Conservation (phyloP, 2,797 vertebrate genomes). For the Alosa sapidissima region DNA sequence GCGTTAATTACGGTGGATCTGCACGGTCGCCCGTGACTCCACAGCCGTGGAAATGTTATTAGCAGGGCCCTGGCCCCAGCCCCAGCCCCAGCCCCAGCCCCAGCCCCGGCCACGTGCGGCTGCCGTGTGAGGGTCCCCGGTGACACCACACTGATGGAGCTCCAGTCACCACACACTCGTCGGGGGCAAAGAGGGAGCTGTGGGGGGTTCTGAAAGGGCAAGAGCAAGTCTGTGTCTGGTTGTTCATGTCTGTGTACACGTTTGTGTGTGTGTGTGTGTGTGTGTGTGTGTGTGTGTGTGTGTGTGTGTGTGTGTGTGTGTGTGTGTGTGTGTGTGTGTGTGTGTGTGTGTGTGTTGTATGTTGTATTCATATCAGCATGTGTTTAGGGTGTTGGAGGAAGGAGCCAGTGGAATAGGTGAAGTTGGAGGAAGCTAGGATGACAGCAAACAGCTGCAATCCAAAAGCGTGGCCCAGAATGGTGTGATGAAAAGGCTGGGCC, state of each 20-base stretch:
- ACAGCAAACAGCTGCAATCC: conserved; percentile 13
- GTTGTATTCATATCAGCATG: background rate
- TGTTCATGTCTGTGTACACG: background rate
- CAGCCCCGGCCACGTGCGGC: background rate
- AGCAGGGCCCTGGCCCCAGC: background rate
- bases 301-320: background rate
- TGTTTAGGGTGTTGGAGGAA: background rate
- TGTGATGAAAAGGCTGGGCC: background rate
- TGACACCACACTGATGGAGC: background rate
- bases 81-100: no score
- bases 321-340: background rate
- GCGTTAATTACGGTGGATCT: conserved; percentile 71
- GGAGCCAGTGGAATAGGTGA: background rate
- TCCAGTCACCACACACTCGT: background rate
- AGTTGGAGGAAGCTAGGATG: background rate
- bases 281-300: background rate
- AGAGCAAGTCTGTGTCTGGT: background rate
- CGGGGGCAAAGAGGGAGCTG: background rate
- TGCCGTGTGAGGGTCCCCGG: background rate
- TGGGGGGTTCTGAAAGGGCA: background rate
- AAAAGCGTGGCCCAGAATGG: conserved; percentile 3
- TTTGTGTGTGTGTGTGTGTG: background rate
- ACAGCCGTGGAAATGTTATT: conserved; percentile 10
- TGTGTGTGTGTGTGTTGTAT: background rate
- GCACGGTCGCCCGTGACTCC: conserved; percentile 58